A percentile compares a stretch with the other conserved stretches of the same genome.
Evolutionary conservation across 2,888 invertebrate species (phyloP).

Genomic region (Callosobruchus maculatus): DNA sequence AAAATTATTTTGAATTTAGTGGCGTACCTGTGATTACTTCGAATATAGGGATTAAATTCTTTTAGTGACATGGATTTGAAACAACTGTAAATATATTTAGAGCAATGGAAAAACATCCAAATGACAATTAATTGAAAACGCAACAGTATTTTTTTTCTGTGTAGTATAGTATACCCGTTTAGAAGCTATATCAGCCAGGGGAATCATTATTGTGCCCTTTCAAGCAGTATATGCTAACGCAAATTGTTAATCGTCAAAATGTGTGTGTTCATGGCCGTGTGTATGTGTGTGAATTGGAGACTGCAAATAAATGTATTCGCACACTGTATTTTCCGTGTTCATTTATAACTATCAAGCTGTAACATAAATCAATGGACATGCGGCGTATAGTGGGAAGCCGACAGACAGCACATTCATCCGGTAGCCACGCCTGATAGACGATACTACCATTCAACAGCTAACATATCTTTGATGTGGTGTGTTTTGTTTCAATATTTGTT

Average conservation of each 20-base stretch:
- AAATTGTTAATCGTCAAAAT: neutral
- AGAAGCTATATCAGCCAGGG: neutral
- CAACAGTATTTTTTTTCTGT: no score
- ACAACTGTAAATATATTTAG: no score
- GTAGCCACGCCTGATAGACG: neutral
- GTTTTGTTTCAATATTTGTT: neutral
- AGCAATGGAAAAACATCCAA: no score
- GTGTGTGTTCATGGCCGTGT: neutral
- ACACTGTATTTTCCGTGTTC: slow-evolving; percentile 21
- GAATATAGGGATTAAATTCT: no score
- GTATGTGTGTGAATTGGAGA: neutral
- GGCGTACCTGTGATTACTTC: no score
- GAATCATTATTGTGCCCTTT: neutral
- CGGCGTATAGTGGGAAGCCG: neutral
- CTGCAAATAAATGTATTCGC: slow-evolving; percentile 4
- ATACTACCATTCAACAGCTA: neutral
- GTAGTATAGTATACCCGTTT: no score
- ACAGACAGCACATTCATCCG: neutral
- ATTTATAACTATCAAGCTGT: slow-evolving; percentile 22
- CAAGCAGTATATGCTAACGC: neutral
- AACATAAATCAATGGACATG: slow-evolving; percentile 22
- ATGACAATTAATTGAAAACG: no score
- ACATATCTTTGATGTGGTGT: neutral
- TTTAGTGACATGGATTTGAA: no score
- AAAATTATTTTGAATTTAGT: no score